A percentile compares a stretch with the other conserved stretches of the same genome.
Conservation (phyloP, 2,113 vertebrate genomes). For the Shinisaurus crocodilurus region DNA sequence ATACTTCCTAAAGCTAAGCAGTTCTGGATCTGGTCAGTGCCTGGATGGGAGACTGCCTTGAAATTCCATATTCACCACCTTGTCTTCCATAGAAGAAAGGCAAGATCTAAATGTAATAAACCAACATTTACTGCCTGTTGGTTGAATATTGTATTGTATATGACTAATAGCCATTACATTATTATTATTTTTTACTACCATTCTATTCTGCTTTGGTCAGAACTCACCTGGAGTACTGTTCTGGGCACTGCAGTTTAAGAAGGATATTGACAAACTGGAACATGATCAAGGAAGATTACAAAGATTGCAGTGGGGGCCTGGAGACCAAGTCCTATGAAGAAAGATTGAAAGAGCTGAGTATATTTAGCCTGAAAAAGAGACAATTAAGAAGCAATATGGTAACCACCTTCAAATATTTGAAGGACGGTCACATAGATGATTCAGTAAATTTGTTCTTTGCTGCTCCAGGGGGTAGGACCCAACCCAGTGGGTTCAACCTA, state of each 20-base stretch:
- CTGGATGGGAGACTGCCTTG: background rate
- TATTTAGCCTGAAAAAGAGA: too few relatives aligned
- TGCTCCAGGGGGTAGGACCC: too few relatives aligned
- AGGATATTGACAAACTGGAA: background rate
- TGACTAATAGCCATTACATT: too few relatives aligned
- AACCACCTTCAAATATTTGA: too few relatives aligned
- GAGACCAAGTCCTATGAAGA: too few relatives aligned
- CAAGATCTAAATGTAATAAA: background rate
- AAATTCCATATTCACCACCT: background rate
- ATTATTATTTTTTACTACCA: background rate
- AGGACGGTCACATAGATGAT: too few relatives aligned
- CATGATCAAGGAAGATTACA: background rate
- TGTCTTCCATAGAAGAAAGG: background rate
- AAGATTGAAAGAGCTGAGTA: too few relatives aligned
- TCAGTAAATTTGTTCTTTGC: too few relatives aligned
- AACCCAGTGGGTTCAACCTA: background rate
- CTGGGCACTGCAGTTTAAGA: background rate
- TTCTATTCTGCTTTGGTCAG: background rate
- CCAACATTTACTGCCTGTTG: background rate
- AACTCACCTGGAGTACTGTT: background rate
- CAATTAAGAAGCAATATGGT: too few relatives aligned
- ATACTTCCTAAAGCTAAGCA: background rate
- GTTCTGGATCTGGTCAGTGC: background rate
- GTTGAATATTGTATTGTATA: too few relatives aligned
- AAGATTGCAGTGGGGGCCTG: too few relatives aligned